Conservation (phyloP, 2,113 vertebrate genomes). For the Copsychus sechellarum region DNA sequence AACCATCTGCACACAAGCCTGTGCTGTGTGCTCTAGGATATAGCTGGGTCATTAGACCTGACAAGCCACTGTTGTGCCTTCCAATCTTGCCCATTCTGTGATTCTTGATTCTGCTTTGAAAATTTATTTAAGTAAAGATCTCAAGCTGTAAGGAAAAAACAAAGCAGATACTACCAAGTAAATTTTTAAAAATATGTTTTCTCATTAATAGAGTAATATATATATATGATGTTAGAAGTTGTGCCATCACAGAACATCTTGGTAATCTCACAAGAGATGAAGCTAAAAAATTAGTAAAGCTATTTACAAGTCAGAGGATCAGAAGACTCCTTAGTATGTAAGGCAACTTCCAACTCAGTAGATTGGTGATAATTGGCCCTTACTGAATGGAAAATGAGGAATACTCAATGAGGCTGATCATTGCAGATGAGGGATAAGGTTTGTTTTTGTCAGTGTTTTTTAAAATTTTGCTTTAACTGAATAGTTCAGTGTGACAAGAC, state of each 20-base stretch:
- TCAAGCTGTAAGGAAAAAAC: not conserved
- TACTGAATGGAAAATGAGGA: conserved; percentile 11
- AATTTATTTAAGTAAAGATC: not conserved
- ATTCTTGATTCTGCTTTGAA: not conserved
- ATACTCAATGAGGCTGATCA: not conserved
- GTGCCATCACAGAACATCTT: not conserved
- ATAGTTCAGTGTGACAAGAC: not conserved
- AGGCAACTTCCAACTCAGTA: not conserved
- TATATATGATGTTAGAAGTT: not conserved
- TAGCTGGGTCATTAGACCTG: not conserved
- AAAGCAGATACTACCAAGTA: not conserved
- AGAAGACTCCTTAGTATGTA: not conserved
- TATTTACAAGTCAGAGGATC: not conserved
- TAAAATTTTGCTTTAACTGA: not conserved
- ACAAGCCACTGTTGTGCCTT: not conserved
- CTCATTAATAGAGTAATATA: not conserved
- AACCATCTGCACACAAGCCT: not conserved
- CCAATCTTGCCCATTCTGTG: not conserved
- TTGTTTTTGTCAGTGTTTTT: not conserved
- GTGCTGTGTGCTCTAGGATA: not conserved
- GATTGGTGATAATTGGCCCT: not conserved
- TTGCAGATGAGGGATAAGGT: not conserved
- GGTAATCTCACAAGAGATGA: not conserved
- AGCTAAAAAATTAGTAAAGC: not conserved
- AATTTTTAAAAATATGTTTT: not conserved